A percentile compares a stretch with the other conserved stretches of the same genome.
phyloP scores from a whole-genome alignment of 2,113 vertebrate species.

The Nyctereutes procyonoides region DNA sequence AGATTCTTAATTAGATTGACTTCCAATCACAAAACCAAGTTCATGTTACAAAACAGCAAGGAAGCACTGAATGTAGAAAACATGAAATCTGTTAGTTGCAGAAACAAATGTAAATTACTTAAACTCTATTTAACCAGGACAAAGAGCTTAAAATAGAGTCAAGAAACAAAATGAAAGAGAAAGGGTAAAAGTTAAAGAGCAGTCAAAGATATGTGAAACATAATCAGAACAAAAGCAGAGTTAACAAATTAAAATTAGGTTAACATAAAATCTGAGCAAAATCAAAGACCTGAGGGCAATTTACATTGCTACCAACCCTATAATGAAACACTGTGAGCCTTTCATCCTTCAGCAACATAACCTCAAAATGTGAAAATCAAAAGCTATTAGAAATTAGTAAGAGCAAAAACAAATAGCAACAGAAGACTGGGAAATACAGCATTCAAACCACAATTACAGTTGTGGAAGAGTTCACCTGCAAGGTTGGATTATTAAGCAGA shows the following conservation, averaged over 20 bases:
- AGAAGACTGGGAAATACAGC: neutral
- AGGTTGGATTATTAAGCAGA: neutral
- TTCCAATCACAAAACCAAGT: neutral
- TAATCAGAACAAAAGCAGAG: neutral
- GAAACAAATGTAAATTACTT: neutral
- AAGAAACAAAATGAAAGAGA: neutral
- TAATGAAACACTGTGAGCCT: neutral
- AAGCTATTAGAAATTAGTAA: neutral
- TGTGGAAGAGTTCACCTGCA: neutral
- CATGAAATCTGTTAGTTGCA: neutral
- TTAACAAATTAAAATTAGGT: constrained; percentile 29
- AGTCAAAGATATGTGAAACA: neutral
- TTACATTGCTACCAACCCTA: neutral
- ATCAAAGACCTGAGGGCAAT: neutral
- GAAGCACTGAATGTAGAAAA: neutral
- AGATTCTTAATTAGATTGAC: neutral
- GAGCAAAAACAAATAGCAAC: neutral
- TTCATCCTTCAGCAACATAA: neutral
- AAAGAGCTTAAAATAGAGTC: neutral
- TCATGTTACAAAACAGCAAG: neutral
- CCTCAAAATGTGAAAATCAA: constrained; percentile 12
- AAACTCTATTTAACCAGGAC: neutral
- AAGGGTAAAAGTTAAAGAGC: neutral
- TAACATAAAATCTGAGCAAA: neutral
- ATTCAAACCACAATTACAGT: neutral